Evolutionary conservation across 2,113 vertebrate species (phyloP).

Genomic region (Saiga tatarica): DNA sequence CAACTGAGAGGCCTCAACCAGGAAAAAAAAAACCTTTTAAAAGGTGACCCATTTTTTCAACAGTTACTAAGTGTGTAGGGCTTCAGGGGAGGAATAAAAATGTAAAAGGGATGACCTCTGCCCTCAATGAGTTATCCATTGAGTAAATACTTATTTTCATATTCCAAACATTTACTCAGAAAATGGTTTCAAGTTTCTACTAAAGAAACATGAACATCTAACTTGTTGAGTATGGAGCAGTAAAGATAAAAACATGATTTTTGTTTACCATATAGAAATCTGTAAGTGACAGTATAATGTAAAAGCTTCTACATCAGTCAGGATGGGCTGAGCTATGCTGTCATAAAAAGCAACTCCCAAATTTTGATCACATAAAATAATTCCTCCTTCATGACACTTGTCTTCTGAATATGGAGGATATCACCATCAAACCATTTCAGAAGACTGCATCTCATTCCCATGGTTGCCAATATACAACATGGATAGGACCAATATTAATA

Average conservation of each 20-base stretch:
- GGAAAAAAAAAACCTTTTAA: background rate
- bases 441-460: background rate
- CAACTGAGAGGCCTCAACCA: background rate
- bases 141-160: background rate
- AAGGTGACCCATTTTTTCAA: background rate
- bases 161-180: background rate
- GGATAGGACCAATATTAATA: background rate
- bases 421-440: background rate
- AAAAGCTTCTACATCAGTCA: background rate
- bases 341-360: background rate
- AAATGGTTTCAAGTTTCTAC: background rate
- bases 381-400: background rate
- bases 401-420: background rate
- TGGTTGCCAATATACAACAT: background rate
- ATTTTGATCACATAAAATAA: background rate
- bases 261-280: background rate
- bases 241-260: background rate
- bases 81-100: background rate
- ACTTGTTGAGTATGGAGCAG: background rate
- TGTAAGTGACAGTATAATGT: background rate
- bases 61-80: background rate
- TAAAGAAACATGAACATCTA: background rate
- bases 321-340: background rate
- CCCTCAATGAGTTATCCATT: background rate
- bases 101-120: background rate